Evolutionary conservation across 2,797 vertebrate species (phyloP), one percentile per base, ranked within the genome.

Genomic region (Zalophus californianus): DNA sequence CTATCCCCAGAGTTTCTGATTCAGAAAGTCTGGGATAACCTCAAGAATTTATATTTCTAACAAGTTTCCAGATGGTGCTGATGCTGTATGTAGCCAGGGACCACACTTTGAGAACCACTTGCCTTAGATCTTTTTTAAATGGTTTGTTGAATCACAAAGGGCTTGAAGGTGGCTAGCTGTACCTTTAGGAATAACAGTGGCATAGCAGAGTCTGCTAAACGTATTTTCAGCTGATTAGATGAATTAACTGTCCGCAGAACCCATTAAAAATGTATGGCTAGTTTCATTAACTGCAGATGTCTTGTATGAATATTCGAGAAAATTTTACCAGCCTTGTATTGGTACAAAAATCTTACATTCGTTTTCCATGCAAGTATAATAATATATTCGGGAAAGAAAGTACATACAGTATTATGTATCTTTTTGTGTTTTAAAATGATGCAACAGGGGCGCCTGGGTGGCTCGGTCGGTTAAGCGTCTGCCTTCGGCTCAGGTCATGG

Each of bases 31-130:
- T 78, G 14, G 25, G 2, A 86, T 77, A 56, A 60, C 35, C 52
- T 92, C 62, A 52, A 32, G 23, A 94, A 72, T 80, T 73, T 94
- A n/a, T 48, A 82, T 62, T 93, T 93, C 87, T 72, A 79, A 48
- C 27, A 84, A 84, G 44, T 64, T 93, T 72, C 64, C 68, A 77
- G 50, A 21, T 73, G 23, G 50, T 52, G 25, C n/a, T 23, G 23
- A 80, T 78, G 64, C 27, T 92, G 23, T 80, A 52, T 92, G n/a
- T 75, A 52, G 18, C 72, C 35, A 11, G 66, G 29, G 41, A 18
- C 21, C 58, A 38, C 38, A 66, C 66, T 92, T 94, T 96, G 70
- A 86, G 35, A 94, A 94, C 0, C 72, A 86, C 18, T 96, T 85
- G 50, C 18, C 50, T 96, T 79, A 38, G 41, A 56, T 66, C 16